Percentiles rank a stretch among this genome's conserved stretches.
Evolutionary conservation across 2,113 vertebrate genomes (phyloP).

Genomic region (Enhydra lutris): DNA sequence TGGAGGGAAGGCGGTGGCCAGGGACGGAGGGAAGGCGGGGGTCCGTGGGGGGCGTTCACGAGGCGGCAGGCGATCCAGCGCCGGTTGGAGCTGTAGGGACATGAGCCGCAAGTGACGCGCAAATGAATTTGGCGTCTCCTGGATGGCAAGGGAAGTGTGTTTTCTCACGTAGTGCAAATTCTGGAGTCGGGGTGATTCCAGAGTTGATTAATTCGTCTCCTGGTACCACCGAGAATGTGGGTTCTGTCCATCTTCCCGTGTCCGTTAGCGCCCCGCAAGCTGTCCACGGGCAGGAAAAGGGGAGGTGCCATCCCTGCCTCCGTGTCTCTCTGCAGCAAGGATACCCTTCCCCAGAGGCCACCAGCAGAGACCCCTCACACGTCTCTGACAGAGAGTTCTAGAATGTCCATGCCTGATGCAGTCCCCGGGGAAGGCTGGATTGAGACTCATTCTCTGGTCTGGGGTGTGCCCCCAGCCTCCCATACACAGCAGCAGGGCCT

Average conservation of each 20-base stretch:
- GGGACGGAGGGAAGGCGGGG: background rate
- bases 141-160: background rate
- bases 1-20: accelerated
- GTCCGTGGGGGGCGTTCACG: background rate
- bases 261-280: accelerated
- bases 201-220: background rate
- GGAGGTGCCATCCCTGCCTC: accelerated
- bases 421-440: accelerated
- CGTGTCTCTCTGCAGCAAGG: background rate
- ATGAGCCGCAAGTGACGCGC: background rate
- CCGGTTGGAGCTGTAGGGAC: background rate
- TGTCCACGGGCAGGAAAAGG: background rate
- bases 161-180: background rate
- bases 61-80: background rate
- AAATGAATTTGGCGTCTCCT: background rate
- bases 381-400: background rate
- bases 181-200: background rate
- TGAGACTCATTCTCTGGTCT: background rate
- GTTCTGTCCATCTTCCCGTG: background rate
- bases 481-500: background rate
- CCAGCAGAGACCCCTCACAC: background rate
- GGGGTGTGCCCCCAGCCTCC: background rate
- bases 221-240: accelerated
- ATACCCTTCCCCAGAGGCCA: background rate
- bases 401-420: background rate